Conservation (phyloP, 2,888 invertebrate species). For the Tachina grossa region DNA sequence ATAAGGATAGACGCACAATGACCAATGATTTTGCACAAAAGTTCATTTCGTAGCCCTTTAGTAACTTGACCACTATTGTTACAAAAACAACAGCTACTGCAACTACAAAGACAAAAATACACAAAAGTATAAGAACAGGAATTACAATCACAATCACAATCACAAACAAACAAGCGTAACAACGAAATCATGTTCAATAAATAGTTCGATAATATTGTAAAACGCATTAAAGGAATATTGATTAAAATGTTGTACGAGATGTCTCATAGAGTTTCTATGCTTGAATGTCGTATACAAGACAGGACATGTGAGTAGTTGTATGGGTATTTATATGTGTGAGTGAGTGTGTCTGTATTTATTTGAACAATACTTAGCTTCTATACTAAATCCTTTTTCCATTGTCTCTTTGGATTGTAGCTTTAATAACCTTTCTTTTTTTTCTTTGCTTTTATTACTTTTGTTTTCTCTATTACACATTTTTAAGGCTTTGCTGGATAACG, state of each 20-base stretch:
- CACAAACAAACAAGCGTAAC: neutral
- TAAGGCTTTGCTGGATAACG: no score
- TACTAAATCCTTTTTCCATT: no score
- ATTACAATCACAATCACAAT: neutral
- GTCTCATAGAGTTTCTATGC: neutral
- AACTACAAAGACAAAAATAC: neutral
- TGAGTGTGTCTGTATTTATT: neutral
- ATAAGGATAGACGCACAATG: neutral
- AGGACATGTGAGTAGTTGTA: neutral
- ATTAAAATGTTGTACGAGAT: conserved; percentile 49
- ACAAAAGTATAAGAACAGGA: neutral
- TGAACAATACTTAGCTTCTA: neutral
- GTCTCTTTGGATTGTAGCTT: no score
- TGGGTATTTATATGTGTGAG: neutral
- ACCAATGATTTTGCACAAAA: conserved; percentile 48
- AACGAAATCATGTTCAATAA: conserved; percentile 47
- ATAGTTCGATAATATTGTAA: conserved; percentile 51
- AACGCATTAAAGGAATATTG: conserved; percentile 57
- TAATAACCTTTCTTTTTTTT: no score
- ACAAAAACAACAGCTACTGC: conserved; percentile 5
- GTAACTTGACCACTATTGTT: conserved; percentile 49
- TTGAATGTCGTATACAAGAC: neutral
- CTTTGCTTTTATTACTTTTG: no score
- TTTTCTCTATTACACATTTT: no score
- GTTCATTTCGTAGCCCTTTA: conserved; percentile 59